Evolutionary conservation across 2,113 vertebrate species (phyloP).

Genomic region (Anthoscopus minutus): DNA sequence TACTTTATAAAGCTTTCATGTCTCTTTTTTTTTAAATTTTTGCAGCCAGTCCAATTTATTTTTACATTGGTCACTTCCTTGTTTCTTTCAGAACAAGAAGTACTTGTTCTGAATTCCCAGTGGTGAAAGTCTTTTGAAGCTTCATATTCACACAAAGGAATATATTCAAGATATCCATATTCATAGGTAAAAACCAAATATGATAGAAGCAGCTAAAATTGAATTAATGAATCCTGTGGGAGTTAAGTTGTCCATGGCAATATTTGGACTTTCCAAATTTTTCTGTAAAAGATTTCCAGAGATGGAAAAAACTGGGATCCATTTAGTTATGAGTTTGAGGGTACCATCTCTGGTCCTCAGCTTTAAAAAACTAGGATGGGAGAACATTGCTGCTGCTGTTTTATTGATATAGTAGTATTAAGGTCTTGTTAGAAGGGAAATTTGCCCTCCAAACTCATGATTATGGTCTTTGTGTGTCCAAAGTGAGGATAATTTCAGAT

Average conservation of each 20-base stretch:
- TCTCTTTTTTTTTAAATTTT: not conserved
- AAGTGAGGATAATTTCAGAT: not conserved
- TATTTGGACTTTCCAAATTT: not conserved
- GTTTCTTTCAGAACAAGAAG: not conserved
- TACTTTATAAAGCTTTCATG: not conserved
- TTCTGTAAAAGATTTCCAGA: not conserved
- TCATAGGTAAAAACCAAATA: not conserved
- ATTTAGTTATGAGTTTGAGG: not conserved
- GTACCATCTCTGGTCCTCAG: not conserved
- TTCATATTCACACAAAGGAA: not conserved
- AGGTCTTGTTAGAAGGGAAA: not conserved
- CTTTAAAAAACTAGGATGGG: not conserved
- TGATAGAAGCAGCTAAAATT: not conserved
- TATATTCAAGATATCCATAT: not conserved
- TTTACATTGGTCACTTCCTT: not conserved
- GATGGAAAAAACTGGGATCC: rapidly evolving
- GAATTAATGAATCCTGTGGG: not conserved
- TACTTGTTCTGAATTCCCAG: not conserved
- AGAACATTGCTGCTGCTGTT: rapidly evolving
- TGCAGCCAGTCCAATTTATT: not conserved
- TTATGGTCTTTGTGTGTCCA: not conserved
- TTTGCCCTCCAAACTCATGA: not conserved
- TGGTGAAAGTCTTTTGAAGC: not conserved
- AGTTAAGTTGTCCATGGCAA: not conserved
- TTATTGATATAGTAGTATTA: not conserved